phyloP scores from a whole-genome alignment of 1,140 invertebrate species.

The Chironomus tepperi region DNA sequence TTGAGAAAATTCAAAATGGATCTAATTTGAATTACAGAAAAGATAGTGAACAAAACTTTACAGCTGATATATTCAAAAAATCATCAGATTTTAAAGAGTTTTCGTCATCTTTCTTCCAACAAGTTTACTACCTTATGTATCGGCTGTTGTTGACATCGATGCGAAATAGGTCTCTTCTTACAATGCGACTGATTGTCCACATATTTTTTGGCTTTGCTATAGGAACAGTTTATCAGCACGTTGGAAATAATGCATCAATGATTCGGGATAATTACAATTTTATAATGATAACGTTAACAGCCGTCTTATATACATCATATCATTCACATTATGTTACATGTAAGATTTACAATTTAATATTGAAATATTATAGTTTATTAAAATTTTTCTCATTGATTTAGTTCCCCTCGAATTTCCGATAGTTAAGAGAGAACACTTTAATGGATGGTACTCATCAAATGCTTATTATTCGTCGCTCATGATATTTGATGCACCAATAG shows the following conservation, averaged over 20 bases:
- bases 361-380: constrained; percentile 30
- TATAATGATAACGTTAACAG: constrained; percentile 60
- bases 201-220: constrained; percentile 65
- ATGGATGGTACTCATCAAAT: constrained; percentile 87
- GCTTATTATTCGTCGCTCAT: constrained; percentile 83
- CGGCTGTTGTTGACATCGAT: no score
- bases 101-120: no score
- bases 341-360: constrained; percentile 43
- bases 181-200: constrained; percentile 67
- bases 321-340: constrained; percentile 69
- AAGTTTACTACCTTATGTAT: no score
- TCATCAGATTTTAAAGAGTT: no score
- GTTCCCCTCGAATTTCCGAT: constrained; percentile 81
- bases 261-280: background rate
- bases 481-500: constrained; percentile 74
- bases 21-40: constrained; percentile 45
- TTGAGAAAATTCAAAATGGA: constrained; percentile 59
- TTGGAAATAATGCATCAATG: constrained; percentile 68
- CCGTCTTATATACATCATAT: constrained; percentile 76
- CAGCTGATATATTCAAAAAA: no score
- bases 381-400: constrained; percentile 42
- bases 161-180: constrained; percentile 39
- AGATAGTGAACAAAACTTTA: constrained; percentile 26
- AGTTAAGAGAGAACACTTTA: constrained; percentile 78
- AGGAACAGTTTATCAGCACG: constrained; percentile 67